Percentiles rank a stretch among this genome's conserved stretches.
These are phyloP conservation scores for Mesocentrotus franciscanus DNA, from an alignment of 53 echinoderm and acorn worm genomes.

Conservation along the genomic window DNA sequence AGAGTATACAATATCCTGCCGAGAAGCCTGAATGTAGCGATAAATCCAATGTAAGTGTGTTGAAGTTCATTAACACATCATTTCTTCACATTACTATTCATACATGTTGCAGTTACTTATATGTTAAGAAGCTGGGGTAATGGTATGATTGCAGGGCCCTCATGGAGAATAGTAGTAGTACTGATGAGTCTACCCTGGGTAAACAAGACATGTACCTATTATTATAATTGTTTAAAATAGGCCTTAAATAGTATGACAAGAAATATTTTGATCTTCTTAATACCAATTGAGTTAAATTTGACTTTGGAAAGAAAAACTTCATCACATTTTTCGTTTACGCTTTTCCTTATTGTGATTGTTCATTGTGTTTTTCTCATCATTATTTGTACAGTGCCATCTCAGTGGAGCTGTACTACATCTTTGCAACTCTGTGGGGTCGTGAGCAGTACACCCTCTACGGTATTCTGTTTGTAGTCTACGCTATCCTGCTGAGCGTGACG, in stretches of 20 bases:
- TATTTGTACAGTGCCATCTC: constrained; percentile 91
- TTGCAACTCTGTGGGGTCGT: constrained; percentile 97
- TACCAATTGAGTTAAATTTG: neutral
- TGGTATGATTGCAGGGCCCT: too few relatives aligned
- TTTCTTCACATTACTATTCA: too few relatives aligned
- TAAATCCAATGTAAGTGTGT: too few relatives aligned
- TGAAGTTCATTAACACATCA: too few relatives aligned
- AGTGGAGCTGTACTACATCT: constrained; percentile 99
- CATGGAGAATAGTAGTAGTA: too few relatives aligned
- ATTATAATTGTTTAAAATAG: too few relatives aligned
- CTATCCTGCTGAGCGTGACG: constrained; percentile 94
- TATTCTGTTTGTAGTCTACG: constrained; percentile 97
- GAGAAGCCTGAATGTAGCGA: too few relatives aligned
- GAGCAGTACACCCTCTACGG: constrained; percentile 99
- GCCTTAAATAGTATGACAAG: neutral
- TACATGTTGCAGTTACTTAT: too few relatives aligned
- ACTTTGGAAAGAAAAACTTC: neutral
- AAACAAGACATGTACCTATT: too few relatives aligned
- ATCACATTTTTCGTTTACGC: constrained; percentile 8
- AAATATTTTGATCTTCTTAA: neutral
- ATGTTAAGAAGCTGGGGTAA: too few relatives aligned
- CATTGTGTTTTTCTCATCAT: neutral
- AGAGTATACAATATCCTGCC: too few relatives aligned
- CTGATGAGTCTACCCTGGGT: too few relatives aligned
- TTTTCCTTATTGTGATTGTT: neutral